These are phyloP conservation scores for Berghia stephanieae DNA, from an alignment of 1,140 invertebrate species.

Conservation along the genomic window DNA sequence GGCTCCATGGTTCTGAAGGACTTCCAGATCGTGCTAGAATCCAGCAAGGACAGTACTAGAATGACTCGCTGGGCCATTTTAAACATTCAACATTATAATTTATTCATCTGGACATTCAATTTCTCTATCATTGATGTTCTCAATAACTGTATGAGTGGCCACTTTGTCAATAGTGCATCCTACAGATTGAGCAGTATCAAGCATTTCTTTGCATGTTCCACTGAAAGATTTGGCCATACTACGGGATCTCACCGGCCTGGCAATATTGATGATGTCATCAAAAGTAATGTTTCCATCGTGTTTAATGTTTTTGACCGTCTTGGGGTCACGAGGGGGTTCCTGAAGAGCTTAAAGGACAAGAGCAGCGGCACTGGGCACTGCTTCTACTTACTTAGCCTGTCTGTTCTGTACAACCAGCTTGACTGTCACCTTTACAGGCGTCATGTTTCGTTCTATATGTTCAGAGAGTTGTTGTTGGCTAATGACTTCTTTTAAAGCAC, in stretches of 20 bases:
- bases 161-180: conserved; percentile 71
- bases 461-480: no score
- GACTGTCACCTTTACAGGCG: conserved; percentile 99
- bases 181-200: conserved; percentile 87
- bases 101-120: conserved; percentile 79
- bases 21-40: no score
- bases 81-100: not conserved
- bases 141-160: conserved; percentile 92
- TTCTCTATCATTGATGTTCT: conserved; percentile 87
- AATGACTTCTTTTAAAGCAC: no score
- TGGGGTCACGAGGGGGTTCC: conserved; percentile 97
- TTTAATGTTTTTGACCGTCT: conserved; percentile 99
- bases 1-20: no score
- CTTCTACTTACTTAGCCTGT: conserved; percentile 95
- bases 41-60: no score
- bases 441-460: no score
- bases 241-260: conserved; percentile 88
- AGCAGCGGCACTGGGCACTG: conserved; percentile 97
- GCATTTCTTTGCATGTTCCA: conserved; percentile 96
- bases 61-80: no score
- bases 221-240: conserved; percentile 92
- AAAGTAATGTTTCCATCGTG: conserved; percentile 96
- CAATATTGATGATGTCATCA: conserved; percentile 92
- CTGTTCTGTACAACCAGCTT: conserved; percentile 98
- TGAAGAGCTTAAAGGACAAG: conserved; percentile 98